Percentiles rank a stretch among this genome's conserved stretches.
Evolutionary conservation across 2,888 invertebrate species (phyloP).

Genomic region (Pemphredon lugubris): DNA sequence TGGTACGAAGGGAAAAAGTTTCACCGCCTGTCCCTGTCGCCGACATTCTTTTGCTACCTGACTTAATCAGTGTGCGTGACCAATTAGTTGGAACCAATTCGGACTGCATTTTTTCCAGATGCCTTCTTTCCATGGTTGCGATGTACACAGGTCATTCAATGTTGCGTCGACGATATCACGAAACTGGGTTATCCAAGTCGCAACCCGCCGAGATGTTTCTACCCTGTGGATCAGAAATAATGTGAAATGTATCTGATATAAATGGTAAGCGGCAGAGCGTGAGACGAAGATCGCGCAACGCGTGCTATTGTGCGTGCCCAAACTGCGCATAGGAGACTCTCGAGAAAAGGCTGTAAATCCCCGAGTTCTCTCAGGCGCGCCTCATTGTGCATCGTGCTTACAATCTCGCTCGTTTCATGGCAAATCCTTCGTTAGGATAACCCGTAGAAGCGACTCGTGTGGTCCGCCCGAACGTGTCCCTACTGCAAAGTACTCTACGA

Average conservation of each 20-base stretch:
- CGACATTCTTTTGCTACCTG: too few species aligned
- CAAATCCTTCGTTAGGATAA: constrained; percentile 65
- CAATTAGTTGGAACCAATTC: too few species aligned
- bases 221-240: constrained; percentile 50
- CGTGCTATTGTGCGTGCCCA: constrained; percentile 68
- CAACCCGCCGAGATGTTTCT: constrained; percentile 62
- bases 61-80: too few species aligned
- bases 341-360: constrained; percentile 70
- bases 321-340: constrained; percentile 48
- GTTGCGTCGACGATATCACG: constrained; percentile 57
- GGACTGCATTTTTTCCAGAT: too few species aligned
- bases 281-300: constrained; percentile 65
- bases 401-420: constrained; percentile 71
- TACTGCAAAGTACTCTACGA: constrained; percentile 55
- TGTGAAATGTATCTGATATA: too few species aligned
- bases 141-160: constrained; percentile 43
- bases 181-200: constrained; percentile 66
- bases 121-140: too few species aligned
- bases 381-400: constrained; percentile 68
- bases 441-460: constrained; percentile 70
- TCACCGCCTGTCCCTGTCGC: too few species aligned
- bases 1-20: too few species aligned
- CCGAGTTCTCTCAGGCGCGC: constrained; percentile 60
- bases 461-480: constrained; percentile 57
- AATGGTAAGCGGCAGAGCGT: constrained; percentile 63